Evolutionary conservation across 2,113 vertebrate genomes (phyloP).

Genomic region (Salvelinus alpinus): DNA sequence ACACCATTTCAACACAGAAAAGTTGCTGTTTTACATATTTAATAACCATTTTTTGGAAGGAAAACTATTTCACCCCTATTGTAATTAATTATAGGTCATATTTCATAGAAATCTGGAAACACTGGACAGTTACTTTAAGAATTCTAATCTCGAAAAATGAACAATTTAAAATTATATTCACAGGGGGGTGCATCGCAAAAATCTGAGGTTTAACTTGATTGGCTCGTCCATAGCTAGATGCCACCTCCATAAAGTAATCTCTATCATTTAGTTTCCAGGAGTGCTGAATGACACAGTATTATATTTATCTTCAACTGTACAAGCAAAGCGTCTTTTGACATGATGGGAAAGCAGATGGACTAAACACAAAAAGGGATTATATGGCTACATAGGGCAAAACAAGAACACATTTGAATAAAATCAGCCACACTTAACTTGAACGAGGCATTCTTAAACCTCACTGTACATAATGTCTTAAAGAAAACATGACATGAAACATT

Average conservation of each 20-base stretch:
- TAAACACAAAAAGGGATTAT: constrained; percentile 6
- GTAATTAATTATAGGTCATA: too few relatives aligned
- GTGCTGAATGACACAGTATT: constrained; percentile 16
- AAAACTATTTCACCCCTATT: too few relatives aligned
- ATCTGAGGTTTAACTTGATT: constrained; percentile 8
- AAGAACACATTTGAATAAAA: neutral
- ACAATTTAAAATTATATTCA: neutral
- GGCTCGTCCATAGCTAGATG: constrained; percentile 30
- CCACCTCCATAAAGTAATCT: neutral
- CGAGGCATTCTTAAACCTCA: constrained; percentile 31
- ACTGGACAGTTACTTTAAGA: too few relatives aligned
- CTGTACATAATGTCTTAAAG: neutral
- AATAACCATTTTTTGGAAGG: too few relatives aligned
- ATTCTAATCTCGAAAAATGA: too few relatives aligned
- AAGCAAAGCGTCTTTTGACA: neutral
- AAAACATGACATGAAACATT: neutral
- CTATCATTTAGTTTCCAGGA: constrained; percentile 11
- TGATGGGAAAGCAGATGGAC: constrained; percentile 18
- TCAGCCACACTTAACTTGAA: constrained; percentile 29
- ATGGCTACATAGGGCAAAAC: constrained; percentile 24
- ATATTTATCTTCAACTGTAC: constrained; percentile 23
- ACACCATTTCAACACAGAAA: too few relatives aligned
- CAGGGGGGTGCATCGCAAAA: neutral
- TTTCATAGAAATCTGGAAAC: too few relatives aligned
- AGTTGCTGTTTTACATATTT: too few relatives aligned